A percentile compares a stretch with the other conserved stretches of the same genome.
Evolutionary conservation across 2,113 vertebrate species (phyloP).

Genomic region (Malurus alboscapulatus): DNA sequence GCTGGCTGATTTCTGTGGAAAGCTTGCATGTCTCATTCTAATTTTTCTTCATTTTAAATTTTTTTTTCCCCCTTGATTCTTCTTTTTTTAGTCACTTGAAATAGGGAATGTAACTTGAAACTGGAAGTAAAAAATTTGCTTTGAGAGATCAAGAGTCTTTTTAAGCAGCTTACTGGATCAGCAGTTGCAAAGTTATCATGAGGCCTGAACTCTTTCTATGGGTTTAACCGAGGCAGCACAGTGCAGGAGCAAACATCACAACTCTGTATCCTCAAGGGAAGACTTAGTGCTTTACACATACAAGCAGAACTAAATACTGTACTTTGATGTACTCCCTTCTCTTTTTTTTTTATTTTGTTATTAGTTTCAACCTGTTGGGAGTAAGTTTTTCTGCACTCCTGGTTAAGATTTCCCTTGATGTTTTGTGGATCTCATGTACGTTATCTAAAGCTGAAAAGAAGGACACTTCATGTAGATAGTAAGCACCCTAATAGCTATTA

Average conservation of each 20-base stretch:
- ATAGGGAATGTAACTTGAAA: constrained; percentile 49
- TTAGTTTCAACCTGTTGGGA: constrained; percentile 28
- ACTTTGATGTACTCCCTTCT: constrained; percentile 60
- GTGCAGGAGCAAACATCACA: constrained; percentile 60
- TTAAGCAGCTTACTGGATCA: constrained; percentile 70
- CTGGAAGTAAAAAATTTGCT: constrained; percentile 63
- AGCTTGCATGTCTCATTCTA: not conserved
- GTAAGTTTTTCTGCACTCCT: not conserved
- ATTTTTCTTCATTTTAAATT: not conserved
- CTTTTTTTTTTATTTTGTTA: constrained; percentile 15
- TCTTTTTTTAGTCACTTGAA: constrained; percentile 38
- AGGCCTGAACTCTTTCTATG: constrained; percentile 58
- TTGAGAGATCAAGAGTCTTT: constrained; percentile 68
- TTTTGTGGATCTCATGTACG: not conserved
- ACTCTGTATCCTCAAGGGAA: constrained; percentile 59
- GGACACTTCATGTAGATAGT: not conserved
- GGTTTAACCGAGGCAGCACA: constrained; percentile 51
- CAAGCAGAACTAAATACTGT: constrained; percentile 66
- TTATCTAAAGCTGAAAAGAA: constrained; percentile 3
- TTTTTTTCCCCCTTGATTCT: not conserved
- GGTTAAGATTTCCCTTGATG: not conserved
- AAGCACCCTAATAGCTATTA: not conserved
- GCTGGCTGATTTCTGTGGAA: not conserved
- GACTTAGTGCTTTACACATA: constrained; percentile 59
- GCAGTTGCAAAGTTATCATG: constrained; percentile 65